A percentile compares a stretch with the other conserved stretches of the same genome.
These are phyloP conservation scores for Zalophus californianus DNA, from an alignment of 2,797 vertebrate genomes.

Conservation along the genomic window DNA sequence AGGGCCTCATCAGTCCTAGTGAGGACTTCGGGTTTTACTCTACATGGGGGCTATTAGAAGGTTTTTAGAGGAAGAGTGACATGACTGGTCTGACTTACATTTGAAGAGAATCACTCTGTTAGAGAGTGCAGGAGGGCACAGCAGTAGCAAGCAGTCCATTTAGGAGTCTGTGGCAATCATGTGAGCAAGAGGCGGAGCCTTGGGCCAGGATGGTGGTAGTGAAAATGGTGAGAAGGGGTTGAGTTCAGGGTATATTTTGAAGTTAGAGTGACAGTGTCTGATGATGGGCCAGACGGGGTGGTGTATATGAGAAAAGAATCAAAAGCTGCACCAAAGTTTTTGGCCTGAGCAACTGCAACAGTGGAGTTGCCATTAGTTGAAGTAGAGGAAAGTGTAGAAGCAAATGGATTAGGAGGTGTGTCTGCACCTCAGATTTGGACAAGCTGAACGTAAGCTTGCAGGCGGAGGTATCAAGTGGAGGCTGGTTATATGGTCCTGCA, in stretches of 20 bases:
- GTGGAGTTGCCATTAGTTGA: neutral
- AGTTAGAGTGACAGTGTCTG: constrained; percentile 6
- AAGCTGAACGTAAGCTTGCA: neutral
- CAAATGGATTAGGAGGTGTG: neutral
- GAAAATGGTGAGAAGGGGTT: neutral
- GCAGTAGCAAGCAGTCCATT: neutral
- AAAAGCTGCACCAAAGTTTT: constrained; percentile 1
- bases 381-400: neutral
- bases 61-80: neutral
- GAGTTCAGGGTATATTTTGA: constrained; percentile 31
- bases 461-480: neutral
- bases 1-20: neutral
- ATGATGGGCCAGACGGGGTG: neutral
- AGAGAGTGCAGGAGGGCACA: neutral
- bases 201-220: neutral
- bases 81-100: neutral
- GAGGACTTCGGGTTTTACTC: neutral
- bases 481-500: neutral
- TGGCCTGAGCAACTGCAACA: neutral
- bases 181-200: neutral
- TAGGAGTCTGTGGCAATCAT: neutral
- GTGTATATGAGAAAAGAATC: neutral
- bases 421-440: neutral
- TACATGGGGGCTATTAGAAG: neutral
- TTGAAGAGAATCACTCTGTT: neutral